Percentiles rank a stretch among this genome's conserved stretches.
phyloP scores from a whole-genome alignment of 1,140 invertebrate species.

The Eciton burchellii region DNA sequence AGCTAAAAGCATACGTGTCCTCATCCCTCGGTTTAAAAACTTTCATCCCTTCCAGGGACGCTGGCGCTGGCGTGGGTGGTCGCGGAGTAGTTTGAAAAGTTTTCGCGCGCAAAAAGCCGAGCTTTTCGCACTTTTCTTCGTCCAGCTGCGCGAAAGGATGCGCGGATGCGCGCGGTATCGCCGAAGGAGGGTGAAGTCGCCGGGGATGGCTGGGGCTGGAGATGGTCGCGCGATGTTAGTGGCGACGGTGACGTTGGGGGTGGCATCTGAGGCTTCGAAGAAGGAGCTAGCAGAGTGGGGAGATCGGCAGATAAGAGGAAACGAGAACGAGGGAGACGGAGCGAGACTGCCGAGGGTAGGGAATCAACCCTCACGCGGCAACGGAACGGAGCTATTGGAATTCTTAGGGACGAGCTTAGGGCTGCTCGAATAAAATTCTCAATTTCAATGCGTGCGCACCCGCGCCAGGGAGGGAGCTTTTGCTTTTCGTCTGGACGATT shows the following conservation, averaged over 20 bases:
- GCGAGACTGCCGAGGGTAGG: constrained; percentile 24
- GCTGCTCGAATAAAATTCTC: constrained; percentile 49
- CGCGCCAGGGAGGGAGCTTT: not conserved
- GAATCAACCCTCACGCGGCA: constrained; percentile 28
- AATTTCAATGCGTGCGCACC: constrained; percentile 17
- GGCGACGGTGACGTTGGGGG: constrained; percentile 67
- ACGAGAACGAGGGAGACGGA: constrained; percentile 42
- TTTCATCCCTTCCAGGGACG: constrained; percentile 60
- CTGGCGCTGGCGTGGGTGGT: constrained; percentile 50
- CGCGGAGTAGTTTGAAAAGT: constrained; percentile 75
- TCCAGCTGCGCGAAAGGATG: constrained; percentile 68
- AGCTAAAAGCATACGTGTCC: constrained; percentile 60
- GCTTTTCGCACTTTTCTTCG: constrained; percentile 78
- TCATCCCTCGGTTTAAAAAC: constrained; percentile 57
- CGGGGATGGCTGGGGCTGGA: constrained; percentile 68
- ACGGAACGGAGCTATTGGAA: constrained; percentile 66
- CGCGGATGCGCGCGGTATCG: constrained; percentile 61
- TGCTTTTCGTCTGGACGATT: constrained; percentile 3
- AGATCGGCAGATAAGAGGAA: constrained; percentile 73
- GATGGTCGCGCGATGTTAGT: constrained; percentile 66
- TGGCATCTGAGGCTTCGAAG: constrained; percentile 72
- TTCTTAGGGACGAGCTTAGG: constrained; percentile 64
- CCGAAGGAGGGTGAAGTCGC: constrained; percentile 68
- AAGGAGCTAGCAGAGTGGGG: constrained; percentile 69
- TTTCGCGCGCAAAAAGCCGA: constrained; percentile 79